A percentile compares a stretch with the other conserved stretches of the same genome.
phyloP scores from a whole-genome alignment of 2,113 vertebrate species.

The Notothenia rossii region DNA sequence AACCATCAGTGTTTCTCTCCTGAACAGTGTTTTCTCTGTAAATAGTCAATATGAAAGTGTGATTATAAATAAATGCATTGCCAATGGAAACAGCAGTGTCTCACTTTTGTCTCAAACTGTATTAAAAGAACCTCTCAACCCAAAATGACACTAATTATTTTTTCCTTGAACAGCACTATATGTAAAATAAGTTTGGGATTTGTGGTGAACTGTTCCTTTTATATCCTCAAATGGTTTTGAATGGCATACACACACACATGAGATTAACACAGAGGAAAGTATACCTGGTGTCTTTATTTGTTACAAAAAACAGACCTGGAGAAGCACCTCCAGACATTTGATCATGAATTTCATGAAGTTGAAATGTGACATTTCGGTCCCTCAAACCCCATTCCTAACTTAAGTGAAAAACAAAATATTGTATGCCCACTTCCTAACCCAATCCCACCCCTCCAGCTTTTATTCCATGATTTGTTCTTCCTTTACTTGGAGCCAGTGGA shows the following conservation, averaged over 20 bases:
- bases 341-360: constrained; percentile 83
- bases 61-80: constrained; percentile 77
- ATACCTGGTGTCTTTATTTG: constrained; percentile 77
- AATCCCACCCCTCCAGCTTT: constrained; percentile 2
- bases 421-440: background rate
- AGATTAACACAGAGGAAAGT: constrained; percentile 11
- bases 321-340: constrained; percentile 67
- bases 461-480: background rate
- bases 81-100: constrained; percentile 33
- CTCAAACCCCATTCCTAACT: constrained; percentile 20
- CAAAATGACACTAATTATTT: no score
- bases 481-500: constrained; percentile 96
- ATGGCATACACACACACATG: background rate
- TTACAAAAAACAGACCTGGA: constrained; percentile 80
- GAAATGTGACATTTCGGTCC: constrained; percentile 66
- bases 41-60: constrained; percentile 73
- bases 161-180: no score
- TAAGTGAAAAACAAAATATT: constrained; percentile 39
- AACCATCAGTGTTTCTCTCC: constrained; percentile 55
- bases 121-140: no score
- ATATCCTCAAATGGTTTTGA: background rate
- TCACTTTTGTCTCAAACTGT: background rate
- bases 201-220: no score
- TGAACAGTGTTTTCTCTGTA: constrained; percentile 72
- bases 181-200: no score